Evolutionary conservation across 2,888 invertebrate genomes (phyloP).

Genomic region (Lapara coniferarum): DNA sequence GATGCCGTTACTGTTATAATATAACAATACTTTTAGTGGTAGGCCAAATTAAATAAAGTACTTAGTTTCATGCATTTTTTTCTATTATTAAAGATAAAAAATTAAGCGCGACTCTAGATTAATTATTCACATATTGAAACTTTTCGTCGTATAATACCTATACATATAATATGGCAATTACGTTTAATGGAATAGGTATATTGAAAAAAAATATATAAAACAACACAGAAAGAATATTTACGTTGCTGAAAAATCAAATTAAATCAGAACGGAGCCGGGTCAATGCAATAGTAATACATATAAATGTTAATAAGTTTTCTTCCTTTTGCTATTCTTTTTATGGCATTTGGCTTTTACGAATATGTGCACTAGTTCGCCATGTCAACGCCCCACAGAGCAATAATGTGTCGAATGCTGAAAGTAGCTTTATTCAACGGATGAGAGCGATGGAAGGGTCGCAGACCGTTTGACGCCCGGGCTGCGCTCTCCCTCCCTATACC

Average conservation of each 20-base stretch:
- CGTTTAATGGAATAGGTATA: no score
- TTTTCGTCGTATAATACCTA: no score
- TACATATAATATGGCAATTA: no score
- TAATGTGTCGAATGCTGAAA: conserved; percentile 46
- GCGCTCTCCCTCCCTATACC: conserved; percentile 43
- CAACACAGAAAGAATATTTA: background rate
- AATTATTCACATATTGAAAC: no score
- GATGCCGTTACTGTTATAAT: conserved; percentile 37
- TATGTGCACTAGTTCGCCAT: conserved; percentile 30
- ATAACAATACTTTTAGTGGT: conserved; percentile 36
- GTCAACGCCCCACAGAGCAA: conserved; percentile 37
- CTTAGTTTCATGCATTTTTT: background rate
- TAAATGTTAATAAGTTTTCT: background rate
- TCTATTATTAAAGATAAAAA: no score
- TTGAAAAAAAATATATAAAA: no score
- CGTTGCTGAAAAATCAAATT: background rate
- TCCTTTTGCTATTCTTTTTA: conserved; percentile 9
- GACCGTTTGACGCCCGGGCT: conserved; percentile 67
- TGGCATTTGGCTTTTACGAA: conserved; percentile 16
- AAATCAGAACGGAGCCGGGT: background rate
- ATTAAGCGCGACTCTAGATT: no score
- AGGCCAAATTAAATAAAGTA: conserved; percentile 1
- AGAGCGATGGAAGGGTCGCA: conserved; percentile 50
- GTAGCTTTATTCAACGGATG: conserved; percentile 45
- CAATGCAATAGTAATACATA: background rate